Evolutionary conservation across 2,113 vertebrate species (phyloP).

Genomic region (Sapajus apella): DNA sequence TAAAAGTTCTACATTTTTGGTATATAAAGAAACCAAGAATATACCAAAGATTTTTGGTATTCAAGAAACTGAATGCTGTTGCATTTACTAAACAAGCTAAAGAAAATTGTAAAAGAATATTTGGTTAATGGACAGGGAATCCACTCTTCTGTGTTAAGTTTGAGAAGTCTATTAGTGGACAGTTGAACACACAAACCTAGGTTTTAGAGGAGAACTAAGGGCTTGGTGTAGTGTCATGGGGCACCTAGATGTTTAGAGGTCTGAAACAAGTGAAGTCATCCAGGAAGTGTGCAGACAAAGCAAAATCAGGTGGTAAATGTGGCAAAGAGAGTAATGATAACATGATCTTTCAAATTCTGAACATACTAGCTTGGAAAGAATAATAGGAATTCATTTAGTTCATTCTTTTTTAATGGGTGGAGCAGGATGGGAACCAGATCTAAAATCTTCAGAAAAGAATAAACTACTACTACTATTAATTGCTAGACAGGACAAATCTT

Average conservation of each 20-base stretch:
- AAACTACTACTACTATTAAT: neutral
- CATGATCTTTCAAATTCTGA: conserved; percentile 2
- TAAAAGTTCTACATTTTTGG: neutral
- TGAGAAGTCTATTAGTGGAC: neutral
- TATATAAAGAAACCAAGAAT: too few species aligned
- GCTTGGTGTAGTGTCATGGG: neutral
- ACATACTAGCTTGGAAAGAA: neutral
- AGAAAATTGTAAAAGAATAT: neutral
- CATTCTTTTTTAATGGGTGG: neutral
- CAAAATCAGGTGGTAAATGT: neutral
- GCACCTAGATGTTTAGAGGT: neutral
- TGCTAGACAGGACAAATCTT: neutral
- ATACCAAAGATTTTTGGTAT: too few species aligned
- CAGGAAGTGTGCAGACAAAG: neutral
- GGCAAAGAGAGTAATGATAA: neutral
- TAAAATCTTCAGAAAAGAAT: neutral
- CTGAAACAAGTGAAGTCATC: neutral
- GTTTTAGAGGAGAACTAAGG: neutral
- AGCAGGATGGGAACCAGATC: neutral
- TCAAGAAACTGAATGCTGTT: neutral
- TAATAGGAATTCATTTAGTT: neutral
- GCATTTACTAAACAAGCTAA: conserved; percentile 27
- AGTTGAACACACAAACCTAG: neutral
- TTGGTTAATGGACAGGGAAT: neutral
- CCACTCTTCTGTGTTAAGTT: neutral